Base-by-base conservation (phyloP, 2,797 vertebrate species). In the Chelonia mydas region DNA sequence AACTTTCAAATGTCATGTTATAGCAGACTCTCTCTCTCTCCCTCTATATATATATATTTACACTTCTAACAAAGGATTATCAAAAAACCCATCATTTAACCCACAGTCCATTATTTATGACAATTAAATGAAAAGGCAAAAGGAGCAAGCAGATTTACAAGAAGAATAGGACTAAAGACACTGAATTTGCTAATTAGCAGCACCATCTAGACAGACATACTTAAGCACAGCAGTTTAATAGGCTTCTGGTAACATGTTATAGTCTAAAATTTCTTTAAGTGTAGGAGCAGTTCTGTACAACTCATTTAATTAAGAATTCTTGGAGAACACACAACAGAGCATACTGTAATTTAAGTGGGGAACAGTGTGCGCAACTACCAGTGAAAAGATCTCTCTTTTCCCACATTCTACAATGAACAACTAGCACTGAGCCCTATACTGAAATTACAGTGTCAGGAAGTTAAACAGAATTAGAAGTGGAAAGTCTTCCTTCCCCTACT, bases 331-430 rank as follows among this genome's bases (percentile, higher is more conserved):
- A 37, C 55, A 59, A 12, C 3, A 16, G 1, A 17, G 78, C n/a
- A 57, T 0, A 0, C 47, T 0, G 3, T 16, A 74, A 94, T 28
- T 3, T 55, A 9, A 0, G 0, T 0, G 0, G 47, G 65, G 87
- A 33, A 76, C 3, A 1, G 88, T 90, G 79, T 6, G 84, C 17
- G 33, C 72, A 1, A 86, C 77, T 33, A 49, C 45, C 3, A 0
- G 77, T 21, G 1, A 4, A 59, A 7, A 3, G 86, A 0, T 1
- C 77, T 50, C 49, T 41, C 87, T 0, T 1, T 65, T 81, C 83
- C 13, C 74, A 86, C 3, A 8, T 13, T 55, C 3, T 51, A 19
- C 31, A 33, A 28, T 16, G 41, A 47, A 55, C 6, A 6, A 25
- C 17, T 27, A 47, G 23, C 31, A 50, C 50, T 57, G 17, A 79